Conservation (phyloP, 2,888 invertebrate species). For the Chaetogeoica ovagalla region DNA sequence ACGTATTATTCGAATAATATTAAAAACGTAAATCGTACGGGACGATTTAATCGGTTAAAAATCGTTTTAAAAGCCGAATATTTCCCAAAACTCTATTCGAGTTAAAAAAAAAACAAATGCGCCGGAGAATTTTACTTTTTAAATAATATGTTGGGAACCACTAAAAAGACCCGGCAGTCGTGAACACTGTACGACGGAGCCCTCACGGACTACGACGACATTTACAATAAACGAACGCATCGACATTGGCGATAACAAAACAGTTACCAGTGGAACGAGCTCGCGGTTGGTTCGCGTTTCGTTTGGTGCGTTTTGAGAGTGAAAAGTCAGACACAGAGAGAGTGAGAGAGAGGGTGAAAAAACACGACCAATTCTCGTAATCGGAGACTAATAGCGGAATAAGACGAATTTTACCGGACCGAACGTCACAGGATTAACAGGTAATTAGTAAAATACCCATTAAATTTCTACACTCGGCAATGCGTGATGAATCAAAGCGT, state of each 20-base stretch:
- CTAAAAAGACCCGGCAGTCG: not conserved
- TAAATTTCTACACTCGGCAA: too few species aligned
- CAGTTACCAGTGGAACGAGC: constrained; percentile 1
- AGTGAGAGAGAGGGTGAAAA: constrained; percentile 1
- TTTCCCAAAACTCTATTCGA: not conserved
- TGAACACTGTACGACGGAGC: constrained; percentile 22
- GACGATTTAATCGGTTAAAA: not conserved
- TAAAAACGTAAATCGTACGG: not conserved
- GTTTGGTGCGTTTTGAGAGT: not conserved
- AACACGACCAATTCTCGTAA: not conserved
- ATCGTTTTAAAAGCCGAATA: not conserved
- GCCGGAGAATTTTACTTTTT: not conserved
- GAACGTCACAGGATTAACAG: too few species aligned
- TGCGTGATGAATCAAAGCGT: not conserved
- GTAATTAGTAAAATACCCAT: too few species aligned
- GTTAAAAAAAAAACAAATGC: not conserved
- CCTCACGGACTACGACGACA: not conserved
- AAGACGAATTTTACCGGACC: too few species aligned
- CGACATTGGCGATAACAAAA: constrained; percentile 32
- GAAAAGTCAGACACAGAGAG: too few species aligned
- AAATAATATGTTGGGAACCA: not conserved
- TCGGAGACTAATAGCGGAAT: too few species aligned
- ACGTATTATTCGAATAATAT: not conserved
- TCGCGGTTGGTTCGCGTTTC: accelerated
- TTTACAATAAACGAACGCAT: not conserved